Evolutionary conservation across 2,888 invertebrate genomes (phyloP), one percentile per base, ranked within the genome.

Genomic region (Galerucella calmariensis): DNA sequence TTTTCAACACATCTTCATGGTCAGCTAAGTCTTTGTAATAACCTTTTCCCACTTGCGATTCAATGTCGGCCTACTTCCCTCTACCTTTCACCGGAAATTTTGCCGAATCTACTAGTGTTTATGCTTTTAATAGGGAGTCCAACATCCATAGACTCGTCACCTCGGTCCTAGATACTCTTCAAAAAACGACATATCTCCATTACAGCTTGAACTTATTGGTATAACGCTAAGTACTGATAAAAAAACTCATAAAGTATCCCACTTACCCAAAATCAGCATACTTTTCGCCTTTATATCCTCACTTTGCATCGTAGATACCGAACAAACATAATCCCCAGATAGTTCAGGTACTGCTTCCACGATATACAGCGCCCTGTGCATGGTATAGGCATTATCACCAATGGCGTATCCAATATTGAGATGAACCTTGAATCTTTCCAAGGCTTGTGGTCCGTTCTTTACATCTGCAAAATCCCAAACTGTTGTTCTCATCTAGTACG

Each of bases 241-340:
- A 27, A 27, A 27, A 27, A 2, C 27, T 35, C 1, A 35, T 35
- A 1, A 35, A 35, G 6, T 35, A 6, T 35, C 66, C 63, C 66
- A 89, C 91, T 92, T 88, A 93, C 93, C 92, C 82, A 92, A 92
- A 70, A 94, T 91, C 67, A 92, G 89, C 92, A 94, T 92, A 59
- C 89, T 87, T 82, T 90, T 90, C 53, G 91, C 90, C 83, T 88
- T 88, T 24, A 89, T 87, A 79, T 91, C 91, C 82, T 93, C 93
- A 75, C 90, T 90, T 80, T 90, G 88, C 79, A 92, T 90, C 2
- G 93, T 92, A 35, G 92, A 92, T 27, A 93, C 92, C 24, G 90
- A 90, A 82, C 94, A 94, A 44, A 91, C 91, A 85, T 93, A 94
- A 82, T 92, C 91, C 9, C 93, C 93, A 53, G 91, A 91, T 77